phyloP scores from a whole-genome alignment of 2,113 vertebrate species.

The Pangasianodon hypophthalmus region DNA sequence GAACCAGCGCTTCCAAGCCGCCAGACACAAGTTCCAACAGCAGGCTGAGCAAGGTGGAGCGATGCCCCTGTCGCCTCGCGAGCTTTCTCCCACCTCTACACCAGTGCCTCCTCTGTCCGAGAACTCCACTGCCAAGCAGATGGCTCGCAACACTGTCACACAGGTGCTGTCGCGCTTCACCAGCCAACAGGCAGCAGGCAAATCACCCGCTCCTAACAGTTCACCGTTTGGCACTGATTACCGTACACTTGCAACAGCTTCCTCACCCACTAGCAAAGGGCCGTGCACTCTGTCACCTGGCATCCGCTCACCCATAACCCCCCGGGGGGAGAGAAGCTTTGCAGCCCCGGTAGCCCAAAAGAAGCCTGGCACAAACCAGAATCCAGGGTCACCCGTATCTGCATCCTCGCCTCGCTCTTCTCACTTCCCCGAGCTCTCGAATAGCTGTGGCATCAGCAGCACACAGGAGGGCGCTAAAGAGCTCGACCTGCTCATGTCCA shows the following conservation, averaged over 20 bases:
- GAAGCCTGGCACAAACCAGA: conserved; percentile 85
- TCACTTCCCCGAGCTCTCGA: conserved; percentile 79
- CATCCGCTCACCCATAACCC: conserved; percentile 88
- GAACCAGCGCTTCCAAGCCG: conserved; percentile 95
- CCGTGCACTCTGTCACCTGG: conserved; percentile 88
- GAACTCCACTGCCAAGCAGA: conserved; percentile 87
- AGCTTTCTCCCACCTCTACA: conserved; percentile 87
- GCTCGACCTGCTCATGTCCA: conserved; percentile 84
- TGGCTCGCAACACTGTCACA: conserved; percentile 95
- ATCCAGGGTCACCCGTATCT: conserved; percentile 76
- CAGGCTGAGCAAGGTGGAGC: conserved; percentile 80
- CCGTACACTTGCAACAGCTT: conserved; percentile 77
- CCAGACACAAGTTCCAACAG: conserved; percentile 92
- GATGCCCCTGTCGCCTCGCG: conserved; percentile 80
- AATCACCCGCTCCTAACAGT: conserved; percentile 80
- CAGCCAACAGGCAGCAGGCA: conserved; percentile 85
- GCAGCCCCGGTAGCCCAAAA: conserved; percentile 89
- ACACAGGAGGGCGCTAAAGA: conserved; percentile 84
- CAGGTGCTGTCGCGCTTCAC: conserved; percentile 97
- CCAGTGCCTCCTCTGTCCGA: conserved; percentile 73
- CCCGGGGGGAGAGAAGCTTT: conserved; percentile 84
- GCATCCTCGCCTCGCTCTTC: conserved; percentile 71
- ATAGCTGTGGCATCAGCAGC: conserved; percentile 78
- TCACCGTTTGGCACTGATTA: conserved; percentile 98
- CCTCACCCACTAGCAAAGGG: conserved; percentile 73